Percentiles rank a stretch among this genome's conserved stretches.
These are phyloP conservation scores for Leptocoma aspasia DNA, from an alignment of 2,113 vertebrate genomes.

Conservation along the genomic window DNA sequence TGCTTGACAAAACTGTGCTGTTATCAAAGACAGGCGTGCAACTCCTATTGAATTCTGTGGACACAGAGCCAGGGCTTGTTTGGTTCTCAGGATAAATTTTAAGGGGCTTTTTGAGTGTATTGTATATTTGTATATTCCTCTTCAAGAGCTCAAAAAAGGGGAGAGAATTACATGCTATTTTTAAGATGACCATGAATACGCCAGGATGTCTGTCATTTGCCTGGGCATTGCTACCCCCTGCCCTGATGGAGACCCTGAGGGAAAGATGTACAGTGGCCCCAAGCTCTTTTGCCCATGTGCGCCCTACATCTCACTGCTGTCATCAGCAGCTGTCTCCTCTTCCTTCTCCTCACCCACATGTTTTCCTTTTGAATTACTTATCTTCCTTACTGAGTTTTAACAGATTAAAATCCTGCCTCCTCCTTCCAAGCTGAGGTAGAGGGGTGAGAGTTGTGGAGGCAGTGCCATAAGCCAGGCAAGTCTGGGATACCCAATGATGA, in stretches of 20 bases:
- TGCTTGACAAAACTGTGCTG: neutral
- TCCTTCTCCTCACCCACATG: rapidly evolving
- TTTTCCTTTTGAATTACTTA: neutral
- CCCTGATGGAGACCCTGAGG: rapidly evolving
- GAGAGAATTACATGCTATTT: neutral
- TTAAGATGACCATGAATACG: neutral
- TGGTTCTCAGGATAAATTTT: neutral
- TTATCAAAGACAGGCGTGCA: neutral
- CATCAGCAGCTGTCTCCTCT: neutral
- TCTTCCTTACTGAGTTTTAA: neutral
- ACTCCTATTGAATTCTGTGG: neutral
- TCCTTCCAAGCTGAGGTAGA: neutral
- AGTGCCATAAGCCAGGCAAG: rapidly evolving
- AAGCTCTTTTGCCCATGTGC: neutral
- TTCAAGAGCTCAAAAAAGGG: neutral
- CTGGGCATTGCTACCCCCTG: rapidly evolving
- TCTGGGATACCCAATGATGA: neutral
- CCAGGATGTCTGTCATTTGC: neutral
- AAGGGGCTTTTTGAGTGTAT: neutral
- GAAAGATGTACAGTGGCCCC: neutral
- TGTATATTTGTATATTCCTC: neutral
- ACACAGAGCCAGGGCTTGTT: neutral
- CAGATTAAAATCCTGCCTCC: neutral
- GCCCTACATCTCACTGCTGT: neutral
- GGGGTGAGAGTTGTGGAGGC: neutral